Base-by-base conservation (phyloP, 2,797 vertebrate species). In the Sebastes wilsoni region DNA sequence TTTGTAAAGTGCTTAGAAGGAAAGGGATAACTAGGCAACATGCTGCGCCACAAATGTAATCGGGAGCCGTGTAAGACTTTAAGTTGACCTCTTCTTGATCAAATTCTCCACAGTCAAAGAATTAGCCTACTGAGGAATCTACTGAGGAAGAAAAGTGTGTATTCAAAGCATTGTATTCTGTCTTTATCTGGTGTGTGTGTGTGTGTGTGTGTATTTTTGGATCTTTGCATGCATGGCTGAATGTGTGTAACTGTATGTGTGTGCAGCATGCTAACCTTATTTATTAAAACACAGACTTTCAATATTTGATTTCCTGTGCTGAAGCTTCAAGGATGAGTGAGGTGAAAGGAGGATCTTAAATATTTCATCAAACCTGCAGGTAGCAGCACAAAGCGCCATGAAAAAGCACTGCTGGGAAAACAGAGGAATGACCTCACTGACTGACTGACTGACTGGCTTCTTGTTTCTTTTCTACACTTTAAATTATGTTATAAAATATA, bases 361-460 rank as follows among this genome's bases (percentile, higher is more conserved):
- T 92, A 90, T 93, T 90, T 93, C 20, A 93, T 92, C 77, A 71
- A 72, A 77, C 54, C 67, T 49, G 46, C 64, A 87, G 87, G 80
- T 89, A 82, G 70, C 25, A 46, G 70, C 25, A 46, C 72, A 67
- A 18, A 5, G 36, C 46, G 60, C 32, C 25, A 42, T 55, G 23
- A 61, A 70, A 75, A 84, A 20, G 30, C 8, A 25, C 27, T 58
- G 36, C 16, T 32, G 54, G 38, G 75, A 80, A 72, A 65, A 4
- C 25, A 7, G 23, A 72, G 32, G 4, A 60, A 27, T 46, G 61
- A 20, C 28, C 18, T 13, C 4, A 77, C 12, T 46, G 46, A 14
- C 38, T 42, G 38, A 38, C 36, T 36, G 34, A 32, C 8, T 32
- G 22, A 1, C 22, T 34, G 14, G 2, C 18, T 25, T 25, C 72